Percentiles rank a stretch among this genome's conserved stretches.
These are phyloP conservation scores for Periphyllus acericola DNA, from an alignment of 2,888 invertebrate genomes.

Conservation along the genomic window DNA sequence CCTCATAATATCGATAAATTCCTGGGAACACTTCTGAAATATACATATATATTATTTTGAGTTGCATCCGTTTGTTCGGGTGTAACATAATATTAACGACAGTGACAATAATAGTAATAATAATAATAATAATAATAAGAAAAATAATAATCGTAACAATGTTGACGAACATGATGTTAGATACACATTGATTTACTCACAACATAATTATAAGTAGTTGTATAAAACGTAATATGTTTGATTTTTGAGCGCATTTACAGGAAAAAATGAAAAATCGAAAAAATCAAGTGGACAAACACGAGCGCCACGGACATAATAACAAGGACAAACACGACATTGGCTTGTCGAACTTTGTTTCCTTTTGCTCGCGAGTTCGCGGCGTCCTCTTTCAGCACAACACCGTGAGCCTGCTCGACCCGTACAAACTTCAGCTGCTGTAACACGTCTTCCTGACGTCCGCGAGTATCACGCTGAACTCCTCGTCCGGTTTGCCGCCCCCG, in stretches of 20 bases:
- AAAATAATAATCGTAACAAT: slow-evolving; percentile 2
- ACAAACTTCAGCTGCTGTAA: slow-evolving; percentile 74
- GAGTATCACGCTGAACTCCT: slow-evolving; percentile 88
- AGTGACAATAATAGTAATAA: neutral
- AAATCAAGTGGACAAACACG: no score
- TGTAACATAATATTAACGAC: neutral
- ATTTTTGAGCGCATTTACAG: slow-evolving; percentile 12
- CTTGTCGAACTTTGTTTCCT: no score
- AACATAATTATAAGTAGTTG: no score
- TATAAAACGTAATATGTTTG: neutral
- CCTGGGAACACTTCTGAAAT: no score
- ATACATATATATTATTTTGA: neutral
- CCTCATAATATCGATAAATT: no score
- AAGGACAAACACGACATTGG: neutral
- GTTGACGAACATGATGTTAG: neutral
- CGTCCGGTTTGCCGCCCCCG: slow-evolving; percentile 75
- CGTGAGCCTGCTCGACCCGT: neutral
- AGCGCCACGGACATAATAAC: no score
- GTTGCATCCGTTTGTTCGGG: neutral
- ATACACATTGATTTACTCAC: neutral
- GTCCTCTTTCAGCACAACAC: no score
- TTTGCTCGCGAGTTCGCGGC: no score
- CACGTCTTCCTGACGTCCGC: slow-evolving; percentile 89
- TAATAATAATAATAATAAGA: neutral
- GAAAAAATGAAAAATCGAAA: neutral